Conservation (phyloP, 2,113 vertebrate species). For the Atlantisia rogersi region DNA sequence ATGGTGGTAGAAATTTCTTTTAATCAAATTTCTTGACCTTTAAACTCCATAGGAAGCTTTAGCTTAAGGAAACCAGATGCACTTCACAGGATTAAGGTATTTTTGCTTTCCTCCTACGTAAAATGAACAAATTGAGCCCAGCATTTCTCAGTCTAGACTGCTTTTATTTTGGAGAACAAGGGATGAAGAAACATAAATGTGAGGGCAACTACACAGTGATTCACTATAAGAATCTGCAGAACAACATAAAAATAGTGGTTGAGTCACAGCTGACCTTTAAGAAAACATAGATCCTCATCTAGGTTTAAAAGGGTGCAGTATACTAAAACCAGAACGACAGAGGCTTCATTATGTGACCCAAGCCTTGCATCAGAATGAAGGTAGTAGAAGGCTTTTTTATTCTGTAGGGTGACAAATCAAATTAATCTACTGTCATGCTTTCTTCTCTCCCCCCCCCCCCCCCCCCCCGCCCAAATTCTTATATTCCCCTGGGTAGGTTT, state of each 20-base stretch:
- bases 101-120: constrained; percentile 22
- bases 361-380: not conserved
- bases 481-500: not conserved
- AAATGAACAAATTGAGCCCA: not conserved
- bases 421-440: not conserved
- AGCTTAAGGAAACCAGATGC: not conserved
- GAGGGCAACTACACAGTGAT: constrained; percentile 47
- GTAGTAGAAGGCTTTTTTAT: not conserved
- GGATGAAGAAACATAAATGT: not conserved
- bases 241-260: constrained; percentile 54
- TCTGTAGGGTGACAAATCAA: not conserved
- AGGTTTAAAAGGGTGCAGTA: not conserved
- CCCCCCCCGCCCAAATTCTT: not conserved
- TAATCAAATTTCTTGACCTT: constrained; percentile 24
- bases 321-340: not conserved
- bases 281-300: constrained; percentile 5
- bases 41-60: not conserved
- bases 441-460: accelerated
- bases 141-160: not conserved
- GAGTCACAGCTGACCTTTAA: constrained; percentile 65
- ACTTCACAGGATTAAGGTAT: not conserved
- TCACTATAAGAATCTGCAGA: constrained; percentile 46
- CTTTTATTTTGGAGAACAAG: constrained; percentile 21
- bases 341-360: not conserved
- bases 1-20: not conserved